Conservation (phyloP, 2,113 vertebrate species). For the Sula dactylatra region DNA sequence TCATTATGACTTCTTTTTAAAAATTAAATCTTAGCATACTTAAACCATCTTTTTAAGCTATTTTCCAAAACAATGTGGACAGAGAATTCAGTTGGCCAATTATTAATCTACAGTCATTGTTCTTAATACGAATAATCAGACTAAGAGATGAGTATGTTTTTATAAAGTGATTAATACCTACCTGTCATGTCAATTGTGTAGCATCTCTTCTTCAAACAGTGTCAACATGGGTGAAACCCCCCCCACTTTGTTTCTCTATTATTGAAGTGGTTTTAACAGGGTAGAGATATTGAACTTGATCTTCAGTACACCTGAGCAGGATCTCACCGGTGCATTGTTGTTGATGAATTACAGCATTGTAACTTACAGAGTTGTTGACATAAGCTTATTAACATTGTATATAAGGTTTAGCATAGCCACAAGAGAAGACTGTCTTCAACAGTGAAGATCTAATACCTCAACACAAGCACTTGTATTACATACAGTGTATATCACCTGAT, state of each 20-base stretch:
- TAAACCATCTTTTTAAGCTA: neutral
- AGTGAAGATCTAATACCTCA: neutral
- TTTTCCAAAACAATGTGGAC: neutral
- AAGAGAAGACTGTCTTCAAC: neutral
- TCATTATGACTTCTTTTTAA: neutral
- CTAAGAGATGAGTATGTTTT: neutral
- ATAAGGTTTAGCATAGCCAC: neutral
- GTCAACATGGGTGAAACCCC: neutral
- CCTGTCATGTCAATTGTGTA: neutral
- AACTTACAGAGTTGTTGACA: neutral
- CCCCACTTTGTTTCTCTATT: neutral
- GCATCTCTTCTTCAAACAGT: neutral
- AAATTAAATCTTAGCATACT: neutral
- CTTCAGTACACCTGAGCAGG: neutral
- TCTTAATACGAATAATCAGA: neutral
- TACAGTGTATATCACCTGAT: neutral
- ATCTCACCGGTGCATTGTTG: neutral
- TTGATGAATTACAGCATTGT: neutral
- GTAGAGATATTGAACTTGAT: neutral
- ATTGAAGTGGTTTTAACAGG: neutral
- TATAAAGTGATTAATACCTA: neutral
- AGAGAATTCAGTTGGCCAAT: neutral
- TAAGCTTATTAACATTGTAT: neutral
- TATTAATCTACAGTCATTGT: neutral
- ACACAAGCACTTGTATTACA: neutral